Conservation (phyloP, 2,888 invertebrate genomes). For the Epinotia demarniana region DNA sequence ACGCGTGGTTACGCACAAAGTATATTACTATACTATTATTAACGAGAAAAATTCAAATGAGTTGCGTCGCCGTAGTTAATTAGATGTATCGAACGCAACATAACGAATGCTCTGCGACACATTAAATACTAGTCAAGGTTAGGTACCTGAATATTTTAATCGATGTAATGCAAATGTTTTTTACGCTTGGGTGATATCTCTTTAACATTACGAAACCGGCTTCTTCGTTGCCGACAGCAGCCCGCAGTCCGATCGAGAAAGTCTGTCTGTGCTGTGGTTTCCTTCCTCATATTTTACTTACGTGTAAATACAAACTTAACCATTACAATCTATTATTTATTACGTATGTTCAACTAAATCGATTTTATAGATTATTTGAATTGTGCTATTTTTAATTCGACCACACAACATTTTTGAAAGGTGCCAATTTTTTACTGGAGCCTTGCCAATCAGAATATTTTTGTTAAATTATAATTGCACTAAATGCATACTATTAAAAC, state of each 20-base stretch:
- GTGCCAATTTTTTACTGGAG: constrained; percentile 9
- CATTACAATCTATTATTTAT: background rate
- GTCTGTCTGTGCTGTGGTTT: constrained; percentile 10
- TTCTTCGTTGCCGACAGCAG: constrained; percentile 32
- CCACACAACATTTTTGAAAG: background rate
- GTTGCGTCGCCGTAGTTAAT: constrained; percentile 12
- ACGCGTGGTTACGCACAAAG: constrained; percentile 17
- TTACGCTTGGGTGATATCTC: constrained; percentile 36
- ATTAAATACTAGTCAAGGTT: constrained; percentile 27
- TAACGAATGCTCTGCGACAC: background rate
- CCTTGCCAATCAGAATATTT: constrained; percentile 19
- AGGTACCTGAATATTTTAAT: constrained; percentile 6
- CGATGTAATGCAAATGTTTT: constrained; percentile 20
- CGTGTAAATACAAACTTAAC: background rate
- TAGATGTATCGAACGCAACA: background rate
- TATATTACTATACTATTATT: constrained; percentile 13
- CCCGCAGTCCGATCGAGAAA: constrained; percentile 23
- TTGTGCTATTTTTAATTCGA: constrained; percentile 10
- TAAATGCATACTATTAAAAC: background rate
- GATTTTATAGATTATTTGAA: background rate
- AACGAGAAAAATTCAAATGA: constrained; percentile 2
- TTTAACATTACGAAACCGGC: constrained; percentile 37
- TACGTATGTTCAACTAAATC: background rate
- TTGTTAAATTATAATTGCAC: background rate
- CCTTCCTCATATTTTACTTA: constrained; percentile 16